Evolutionary conservation across 2,888 invertebrate species (phyloP), one percentile per base, ranked within the genome.

Genomic region (Apamea crenata): DNA sequence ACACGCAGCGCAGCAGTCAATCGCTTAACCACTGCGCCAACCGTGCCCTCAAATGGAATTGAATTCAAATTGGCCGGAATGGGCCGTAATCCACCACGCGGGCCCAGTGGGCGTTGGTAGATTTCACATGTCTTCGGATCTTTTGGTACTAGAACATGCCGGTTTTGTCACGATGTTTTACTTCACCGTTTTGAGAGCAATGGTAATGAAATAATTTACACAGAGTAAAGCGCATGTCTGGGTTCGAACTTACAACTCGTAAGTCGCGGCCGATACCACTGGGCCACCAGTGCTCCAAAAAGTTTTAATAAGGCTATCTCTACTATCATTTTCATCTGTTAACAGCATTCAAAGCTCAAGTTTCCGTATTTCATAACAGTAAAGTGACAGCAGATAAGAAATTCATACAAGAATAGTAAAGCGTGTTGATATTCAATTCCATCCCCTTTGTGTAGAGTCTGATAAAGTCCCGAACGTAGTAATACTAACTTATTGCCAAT

Each of bases 401-500:
- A 86, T 86, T 88, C 86, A 85, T 77, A 81, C 74, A 82, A 77
- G 87, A 83, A 80, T 74, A 88, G 63, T 77, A 73, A 75, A 86
- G 36, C 74, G 56, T 83, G 75, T 83, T 83, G 80, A 83, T 88
- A 87, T 86, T 86, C 87, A 84, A 83, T 87, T 88, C 89, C 84
- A 77, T 80, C 77, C 71, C 87, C 81, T 87, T 83, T 88, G 89
- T 88, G 77, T 79, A 29, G 72, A 78, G 63, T 61, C 70, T 83
- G 75, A 84, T 87, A 83, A 83, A 84, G 84, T 89, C 74, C 76
- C 76, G 75, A 87, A 86, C 81, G 40, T 78, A 81, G 78, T 80
- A 87, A 83, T 78, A 87, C 67, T 87, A 87, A 87, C 76, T 87
- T 87, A 87, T 89, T 89, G 89, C 80, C 72, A 70, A 77, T 84